Evolutionary conservation across 2,888 invertebrate species (phyloP).

Genomic region (Thelaira solivaga): DNA sequence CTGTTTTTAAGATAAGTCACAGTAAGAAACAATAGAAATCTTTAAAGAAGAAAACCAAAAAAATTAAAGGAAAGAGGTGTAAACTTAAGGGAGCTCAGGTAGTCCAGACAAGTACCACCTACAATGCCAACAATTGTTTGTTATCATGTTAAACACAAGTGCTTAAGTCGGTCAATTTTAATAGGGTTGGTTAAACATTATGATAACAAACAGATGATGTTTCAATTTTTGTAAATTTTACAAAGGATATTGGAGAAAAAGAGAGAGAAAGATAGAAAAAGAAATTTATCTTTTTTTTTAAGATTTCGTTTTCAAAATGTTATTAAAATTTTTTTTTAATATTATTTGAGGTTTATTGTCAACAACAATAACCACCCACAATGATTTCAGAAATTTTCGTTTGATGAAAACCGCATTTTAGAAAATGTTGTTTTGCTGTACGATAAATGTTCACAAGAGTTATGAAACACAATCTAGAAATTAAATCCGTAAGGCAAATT

Average conservation of each 20-base stretch:
- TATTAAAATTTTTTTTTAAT: slow-evolving; percentile 6
- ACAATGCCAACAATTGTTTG: slow-evolving; percentile 23
- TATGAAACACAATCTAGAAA: no score
- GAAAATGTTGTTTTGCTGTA: neutral
- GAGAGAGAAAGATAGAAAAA: no score
- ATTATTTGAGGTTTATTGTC: neutral
- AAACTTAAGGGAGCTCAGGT: slow-evolving; percentile 50
- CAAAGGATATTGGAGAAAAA: neutral
- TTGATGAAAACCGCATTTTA: neutral
- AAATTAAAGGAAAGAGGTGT: slow-evolving; percentile 46
- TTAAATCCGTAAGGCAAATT: no score
- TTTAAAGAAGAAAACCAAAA: neutral
- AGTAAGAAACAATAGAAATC: neutral
- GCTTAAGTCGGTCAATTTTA: slow-evolving; percentile 23
- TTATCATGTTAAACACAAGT: slow-evolving; percentile 5
- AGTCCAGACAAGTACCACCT: slow-evolving; percentile 60
- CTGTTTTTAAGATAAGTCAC: slow-evolving; percentile 31
- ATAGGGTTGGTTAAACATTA: slow-evolving; percentile 37
- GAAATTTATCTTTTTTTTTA: no score
- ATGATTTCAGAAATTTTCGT: neutral
- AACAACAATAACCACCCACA: neutral
- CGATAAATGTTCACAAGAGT: no score
- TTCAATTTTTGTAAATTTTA: slow-evolving; percentile 6
- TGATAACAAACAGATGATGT: slow-evolving; percentile 22
- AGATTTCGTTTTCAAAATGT: no score